These are phyloP conservation scores for Athene cunicularia DNA, from an alignment of 2,113 vertebrate species.

Conservation along the genomic window DNA sequence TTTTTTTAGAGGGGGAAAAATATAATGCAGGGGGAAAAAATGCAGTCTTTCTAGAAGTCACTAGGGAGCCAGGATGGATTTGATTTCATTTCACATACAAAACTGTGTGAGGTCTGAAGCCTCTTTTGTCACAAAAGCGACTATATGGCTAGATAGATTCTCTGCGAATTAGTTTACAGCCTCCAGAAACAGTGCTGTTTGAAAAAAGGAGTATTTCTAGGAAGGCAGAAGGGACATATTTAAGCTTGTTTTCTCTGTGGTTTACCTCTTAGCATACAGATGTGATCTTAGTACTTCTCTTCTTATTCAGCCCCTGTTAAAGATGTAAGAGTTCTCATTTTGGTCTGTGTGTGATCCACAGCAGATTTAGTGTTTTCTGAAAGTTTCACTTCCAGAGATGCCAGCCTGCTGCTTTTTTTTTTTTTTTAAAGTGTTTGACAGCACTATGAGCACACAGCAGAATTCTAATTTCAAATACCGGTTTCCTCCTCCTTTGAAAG, in stretches of 20 bases:
- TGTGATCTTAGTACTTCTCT: neutral
- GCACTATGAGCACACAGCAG: neutral
- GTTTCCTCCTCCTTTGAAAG: neutral
- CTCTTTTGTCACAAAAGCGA: neutral
- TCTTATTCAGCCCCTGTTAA: neutral
- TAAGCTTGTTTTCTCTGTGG: neutral
- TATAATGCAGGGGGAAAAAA: neutral
- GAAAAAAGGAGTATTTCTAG: neutral
- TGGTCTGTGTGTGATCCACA: neutral
- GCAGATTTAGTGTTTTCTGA: neutral
- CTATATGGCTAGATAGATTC: neutral
- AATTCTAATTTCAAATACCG: neutral
- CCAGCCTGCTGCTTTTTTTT: neutral
- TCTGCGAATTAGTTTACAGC: neutral
- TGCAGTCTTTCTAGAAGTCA: neutral
- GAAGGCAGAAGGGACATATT: neutral
- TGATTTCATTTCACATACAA: neutral
- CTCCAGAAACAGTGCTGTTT: neutral
- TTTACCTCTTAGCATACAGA: neutral
- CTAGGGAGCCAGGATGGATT: neutral
- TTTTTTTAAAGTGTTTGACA: neutral
- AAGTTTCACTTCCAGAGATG: neutral
- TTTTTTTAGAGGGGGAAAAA: neutral
- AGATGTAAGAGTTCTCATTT: neutral
- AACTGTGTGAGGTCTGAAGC: conserved; percentile 2